A percentile compares a stretch with the other conserved stretches of the same genome.
Conservation (phyloP, 2,113 vertebrate genomes). For the Gadus macrocephalus region DNA sequence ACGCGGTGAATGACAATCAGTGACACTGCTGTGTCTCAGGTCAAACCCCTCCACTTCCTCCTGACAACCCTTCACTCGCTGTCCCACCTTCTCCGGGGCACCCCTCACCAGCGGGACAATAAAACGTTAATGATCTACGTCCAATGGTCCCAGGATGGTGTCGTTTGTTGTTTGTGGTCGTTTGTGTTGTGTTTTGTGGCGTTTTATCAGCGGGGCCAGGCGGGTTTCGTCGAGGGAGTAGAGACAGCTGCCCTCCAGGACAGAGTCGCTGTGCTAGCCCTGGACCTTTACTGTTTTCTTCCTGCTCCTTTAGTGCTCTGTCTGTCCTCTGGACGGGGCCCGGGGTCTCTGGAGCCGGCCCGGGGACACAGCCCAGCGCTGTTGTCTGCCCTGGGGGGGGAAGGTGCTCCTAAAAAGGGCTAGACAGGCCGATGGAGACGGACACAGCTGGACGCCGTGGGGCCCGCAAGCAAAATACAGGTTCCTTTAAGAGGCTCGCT, state of each 20-base stretch:
- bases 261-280: constrained; percentile 29
- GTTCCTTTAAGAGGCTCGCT: constrained; percentile 39
- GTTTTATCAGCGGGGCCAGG: constrained; percentile 27
- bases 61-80: constrained; percentile 30
- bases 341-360: too few species aligned
- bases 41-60: constrained; percentile 43
- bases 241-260: constrained; percentile 48
- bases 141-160: constrained; percentile 33
- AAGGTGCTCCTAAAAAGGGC: too few species aligned
- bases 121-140: constrained; percentile 62
- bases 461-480: too few species aligned
- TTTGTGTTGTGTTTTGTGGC: constrained; percentile 5
- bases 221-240: not conserved
- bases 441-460: too few species aligned
- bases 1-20: constrained; percentile 35
- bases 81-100: constrained; percentile 27
- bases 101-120: constrained; percentile 39
- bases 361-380: too few species aligned
- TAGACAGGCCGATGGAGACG: too few species aligned
- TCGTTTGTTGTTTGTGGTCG: constrained; percentile 6
- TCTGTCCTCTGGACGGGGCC: too few species aligned
- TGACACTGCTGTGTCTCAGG: constrained; percentile 36
- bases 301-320: not conserved
- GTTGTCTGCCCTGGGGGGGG: too few species aligned
- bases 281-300: constrained; percentile 30